Conservation (phyloP, 2,888 invertebrate genomes). For the Tricholauxania praeusta region DNA sequence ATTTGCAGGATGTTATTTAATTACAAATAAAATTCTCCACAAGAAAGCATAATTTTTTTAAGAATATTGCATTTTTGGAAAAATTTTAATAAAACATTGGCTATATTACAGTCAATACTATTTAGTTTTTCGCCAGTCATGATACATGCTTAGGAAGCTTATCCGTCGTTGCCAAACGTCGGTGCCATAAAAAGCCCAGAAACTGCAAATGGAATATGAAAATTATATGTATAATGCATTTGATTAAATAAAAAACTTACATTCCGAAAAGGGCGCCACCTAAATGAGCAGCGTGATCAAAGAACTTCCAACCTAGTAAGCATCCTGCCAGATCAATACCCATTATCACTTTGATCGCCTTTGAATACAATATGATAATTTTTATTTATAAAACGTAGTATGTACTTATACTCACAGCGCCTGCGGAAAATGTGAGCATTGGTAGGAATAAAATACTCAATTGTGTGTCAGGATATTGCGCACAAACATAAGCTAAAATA, state of each 20-base stretch:
- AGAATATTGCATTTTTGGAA: background rate
- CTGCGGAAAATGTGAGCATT: constrained; percentile 89
- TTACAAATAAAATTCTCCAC: no score
- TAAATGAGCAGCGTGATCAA: constrained; percentile 99
- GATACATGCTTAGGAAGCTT: constrained; percentile 59
- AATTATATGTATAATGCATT: background rate
- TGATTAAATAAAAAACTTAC: constrained; percentile 68
- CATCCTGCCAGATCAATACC: constrained; percentile 87
- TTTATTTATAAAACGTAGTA: background rate
- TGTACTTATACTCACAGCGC: constrained; percentile 73
- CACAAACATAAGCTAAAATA: constrained; percentile 87
- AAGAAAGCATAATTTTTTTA: no score
- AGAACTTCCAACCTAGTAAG: constrained; percentile 87
- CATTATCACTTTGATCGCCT: constrained; percentile 90
- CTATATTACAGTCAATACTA: constrained; percentile 42
- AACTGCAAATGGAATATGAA: constrained; percentile 47
- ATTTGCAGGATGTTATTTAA: no score
- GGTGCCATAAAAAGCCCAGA: constrained; percentile 62
- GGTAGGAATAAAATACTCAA: constrained; percentile 92
- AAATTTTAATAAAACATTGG: background rate
- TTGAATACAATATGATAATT: constrained; percentile 45
- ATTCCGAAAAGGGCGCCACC: constrained; percentile 94
- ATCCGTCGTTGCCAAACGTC: constrained; percentile 62
- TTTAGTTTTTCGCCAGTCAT: constrained; percentile 62
- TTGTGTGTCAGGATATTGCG: constrained; percentile 88